A percentile compares a stretch with the other conserved stretches of the same genome.
Evolutionary conservation across 2,797 vertebrate species (phyloP).

Genomic region (Lophotriccus pileatus): DNA sequence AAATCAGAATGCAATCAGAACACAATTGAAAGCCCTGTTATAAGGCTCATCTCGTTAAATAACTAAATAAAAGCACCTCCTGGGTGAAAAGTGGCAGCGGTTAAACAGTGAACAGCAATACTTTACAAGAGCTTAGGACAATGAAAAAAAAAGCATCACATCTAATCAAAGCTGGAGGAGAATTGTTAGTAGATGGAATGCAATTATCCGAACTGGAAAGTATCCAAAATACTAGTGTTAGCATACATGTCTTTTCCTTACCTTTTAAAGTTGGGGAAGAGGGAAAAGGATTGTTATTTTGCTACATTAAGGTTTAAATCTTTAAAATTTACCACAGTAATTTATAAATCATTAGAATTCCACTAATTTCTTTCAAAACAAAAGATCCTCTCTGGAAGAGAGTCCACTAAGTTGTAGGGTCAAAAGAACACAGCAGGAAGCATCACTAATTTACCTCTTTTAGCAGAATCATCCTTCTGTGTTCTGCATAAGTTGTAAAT

Average conservation of each 20-base stretch:
- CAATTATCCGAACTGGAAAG: constrained; percentile 32
- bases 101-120: background rate
- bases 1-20: background rate
- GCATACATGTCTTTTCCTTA: background rate
- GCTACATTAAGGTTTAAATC: background rate
- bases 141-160: background rate
- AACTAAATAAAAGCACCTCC: background rate
- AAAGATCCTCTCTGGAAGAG: background rate
- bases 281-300: background rate
- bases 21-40: background rate
- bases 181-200: constrained; percentile 23
- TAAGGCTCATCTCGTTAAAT: background rate
- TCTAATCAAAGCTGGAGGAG: constrained; percentile 47
- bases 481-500: background rate
- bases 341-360: background rate
- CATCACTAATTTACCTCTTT: background rate
- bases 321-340: background rate
- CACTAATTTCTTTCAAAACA: background rate
- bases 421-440: background rate
- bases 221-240: background rate
- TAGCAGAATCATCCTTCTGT: background rate
- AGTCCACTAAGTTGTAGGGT: background rate
- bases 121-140: background rate
- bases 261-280: background rate
- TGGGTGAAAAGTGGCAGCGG: background rate